A percentile compares a stretch with the other conserved stretches of the same genome.
Evolutionary conservation across 2,888 invertebrate genomes (phyloP).

Genomic region (Hypsopygia costalis): DNA sequence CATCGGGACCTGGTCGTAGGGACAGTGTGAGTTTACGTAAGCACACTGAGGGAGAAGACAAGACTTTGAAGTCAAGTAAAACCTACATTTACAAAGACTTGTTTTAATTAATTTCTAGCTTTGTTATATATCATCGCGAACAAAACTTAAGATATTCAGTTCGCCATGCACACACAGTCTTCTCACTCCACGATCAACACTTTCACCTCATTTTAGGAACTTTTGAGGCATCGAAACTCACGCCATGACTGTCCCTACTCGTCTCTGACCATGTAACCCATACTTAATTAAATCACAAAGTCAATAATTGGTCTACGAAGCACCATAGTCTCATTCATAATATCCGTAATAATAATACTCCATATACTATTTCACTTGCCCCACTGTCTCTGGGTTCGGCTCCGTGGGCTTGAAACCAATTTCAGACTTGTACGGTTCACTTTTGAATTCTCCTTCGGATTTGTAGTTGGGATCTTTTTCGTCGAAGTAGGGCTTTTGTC

Average conservation of each 20-base stretch:
- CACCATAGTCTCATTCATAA: conserved; percentile 35
- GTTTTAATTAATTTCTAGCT: no score
- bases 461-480: conserved; percentile 39
- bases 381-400: conserved; percentile 45
- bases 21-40: neutral
- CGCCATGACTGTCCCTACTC: neutral
- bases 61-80: no score
- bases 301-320: conserved; percentile 33
- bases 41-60: neutral
- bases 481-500: conserved; percentile 27
- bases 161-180: no score
- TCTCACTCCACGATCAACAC: neutral
- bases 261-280: conserved; percentile 7
- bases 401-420: conserved; percentile 50
- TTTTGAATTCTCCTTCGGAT: conserved; percentile 39
- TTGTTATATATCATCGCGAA: no score
- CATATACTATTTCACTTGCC: conserved; percentile 68
- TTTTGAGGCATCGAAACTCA: neutral
- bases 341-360: conserved; percentile 35
- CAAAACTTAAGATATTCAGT: no score
- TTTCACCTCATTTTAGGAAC: neutral
- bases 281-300: conserved; percentile 26
- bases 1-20: neutral
- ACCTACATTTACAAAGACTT: no score
- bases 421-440: conserved; percentile 47